Evolutionary conservation across 2,113 vertebrate genomes (phyloP).

Genomic region (Leucopternis melanops): DNA sequence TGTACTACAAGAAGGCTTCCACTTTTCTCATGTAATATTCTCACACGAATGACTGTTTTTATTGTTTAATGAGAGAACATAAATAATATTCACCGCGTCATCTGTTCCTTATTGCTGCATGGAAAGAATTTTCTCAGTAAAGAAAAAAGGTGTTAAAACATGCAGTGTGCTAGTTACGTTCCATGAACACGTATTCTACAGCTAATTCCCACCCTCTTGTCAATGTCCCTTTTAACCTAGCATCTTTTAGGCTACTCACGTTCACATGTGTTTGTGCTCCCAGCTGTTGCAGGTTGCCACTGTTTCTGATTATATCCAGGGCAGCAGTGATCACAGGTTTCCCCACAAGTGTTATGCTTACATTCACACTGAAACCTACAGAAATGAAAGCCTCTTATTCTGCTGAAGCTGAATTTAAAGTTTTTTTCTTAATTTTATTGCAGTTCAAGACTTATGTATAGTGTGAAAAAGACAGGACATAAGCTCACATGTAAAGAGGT

Average conservation of each 20-base stretch:
- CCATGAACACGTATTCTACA: not conserved
- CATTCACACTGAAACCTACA: constrained; percentile 85
- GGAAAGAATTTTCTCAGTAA: not conserved
- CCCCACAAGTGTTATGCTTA: constrained; percentile 90
- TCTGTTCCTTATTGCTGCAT: not conserved
- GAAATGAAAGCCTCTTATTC: not conserved
- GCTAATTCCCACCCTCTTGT: not conserved
- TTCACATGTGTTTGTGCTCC: constrained; percentile 79
- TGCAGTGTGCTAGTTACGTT: not conserved
- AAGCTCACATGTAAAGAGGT: not conserved
- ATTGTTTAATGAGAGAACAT: not conserved
- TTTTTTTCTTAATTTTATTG: not conserved
- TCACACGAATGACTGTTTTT: not conserved
- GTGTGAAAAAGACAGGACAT: not conserved
- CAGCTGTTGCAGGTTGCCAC: constrained; percentile 79
- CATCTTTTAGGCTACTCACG: constrained; percentile 68
- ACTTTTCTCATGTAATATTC: not conserved
- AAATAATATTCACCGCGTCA: not conserved
- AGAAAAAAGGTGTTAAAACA: not conserved
- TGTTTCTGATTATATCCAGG: constrained; percentile 83
- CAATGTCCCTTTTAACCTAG: not conserved
- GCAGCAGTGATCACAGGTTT: constrained; percentile 88
- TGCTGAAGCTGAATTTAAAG: not conserved
- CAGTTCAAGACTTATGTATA: not conserved
- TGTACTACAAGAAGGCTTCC: not conserved